Evolutionary conservation across 2,113 vertebrate genomes (phyloP), one percentile per base, ranked within the genome.

Genomic region (Hippocampus comes): DNA sequence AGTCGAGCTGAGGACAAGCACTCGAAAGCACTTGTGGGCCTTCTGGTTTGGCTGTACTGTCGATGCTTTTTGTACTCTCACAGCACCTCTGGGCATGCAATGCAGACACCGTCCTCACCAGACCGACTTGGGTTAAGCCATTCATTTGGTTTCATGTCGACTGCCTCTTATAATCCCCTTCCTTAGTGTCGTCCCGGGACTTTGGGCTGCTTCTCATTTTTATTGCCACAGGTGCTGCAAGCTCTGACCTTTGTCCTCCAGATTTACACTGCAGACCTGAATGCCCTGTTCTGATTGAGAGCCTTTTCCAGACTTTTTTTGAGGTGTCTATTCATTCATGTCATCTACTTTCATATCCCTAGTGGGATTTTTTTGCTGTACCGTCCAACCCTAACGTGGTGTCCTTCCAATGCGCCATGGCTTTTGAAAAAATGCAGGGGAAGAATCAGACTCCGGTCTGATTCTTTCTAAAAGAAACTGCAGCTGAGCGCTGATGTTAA

Each of bases 61-160:
- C 49, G 75, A 82, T 84, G 80, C 79, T 70, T 67, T 70, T 64
- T 75, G 67, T 60, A 49, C 17, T 82, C 74, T 72, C 66, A 53
- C 53, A 75, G 79, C 30, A 38, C 70, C 70, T 14, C 38, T 56
- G 70, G 76, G 34, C 68, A 8, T 77, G 34, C 34, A 38, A 46
- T 46, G 78, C 27, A 70, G 34, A 57, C 67, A 15, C 69, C 27
- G 43, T 84, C 83, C 85, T 81, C 71, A 75, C 82, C 71, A 74
- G 82, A 77, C 75, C 25, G 66, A 68, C 56, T 63, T 63, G 65
- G 69, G 55, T 64, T 77, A 71, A 71, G 80, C 27, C 72, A 83
- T 87, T 78, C 70, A 83, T 84, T 85, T 79, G 55, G 70, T 80
- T 86, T 87, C 71, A 64, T 74, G 81, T 85, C 84, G 67, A 76